phyloP scores from a whole-genome alignment of 2,797 vertebrate species.

The Alcedo quadribrachys region DNA sequence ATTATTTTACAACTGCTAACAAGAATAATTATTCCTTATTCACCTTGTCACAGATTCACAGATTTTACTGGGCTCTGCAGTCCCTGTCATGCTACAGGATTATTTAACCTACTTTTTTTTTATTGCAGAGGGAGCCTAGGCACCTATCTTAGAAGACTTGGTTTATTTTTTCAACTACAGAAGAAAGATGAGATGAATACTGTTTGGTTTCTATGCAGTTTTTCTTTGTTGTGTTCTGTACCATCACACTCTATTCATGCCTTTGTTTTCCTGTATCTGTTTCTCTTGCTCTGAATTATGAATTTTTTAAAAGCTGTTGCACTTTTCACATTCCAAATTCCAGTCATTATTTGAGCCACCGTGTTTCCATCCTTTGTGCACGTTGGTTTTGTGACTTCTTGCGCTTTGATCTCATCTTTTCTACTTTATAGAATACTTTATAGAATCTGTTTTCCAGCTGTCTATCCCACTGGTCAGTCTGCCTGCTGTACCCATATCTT shows the following conservation, averaged over 20 bases:
- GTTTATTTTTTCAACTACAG: neutral
- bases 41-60: neutral
- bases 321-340: neutral
- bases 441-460: neutral
- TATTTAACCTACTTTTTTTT: neutral
- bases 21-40: neutral
- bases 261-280: neutral
- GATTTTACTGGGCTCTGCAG: neutral
- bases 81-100: neutral
- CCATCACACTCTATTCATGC: neutral
- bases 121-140: neutral
- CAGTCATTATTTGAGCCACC: neutral
- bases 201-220: neutral
- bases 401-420: neutral
- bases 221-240: rapidly evolving
- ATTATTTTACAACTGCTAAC: neutral
- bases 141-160: neutral
- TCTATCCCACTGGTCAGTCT: neutral
- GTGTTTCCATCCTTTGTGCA: neutral
- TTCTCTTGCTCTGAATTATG: neutral
- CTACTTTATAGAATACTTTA: neutral
- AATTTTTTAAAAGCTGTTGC: neutral
- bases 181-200: neutral
- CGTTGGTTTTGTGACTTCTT: neutral
- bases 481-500: neutral